phyloP scores from a whole-genome alignment of 1,140 invertebrate genomes.

The Nymphalis io region DNA sequence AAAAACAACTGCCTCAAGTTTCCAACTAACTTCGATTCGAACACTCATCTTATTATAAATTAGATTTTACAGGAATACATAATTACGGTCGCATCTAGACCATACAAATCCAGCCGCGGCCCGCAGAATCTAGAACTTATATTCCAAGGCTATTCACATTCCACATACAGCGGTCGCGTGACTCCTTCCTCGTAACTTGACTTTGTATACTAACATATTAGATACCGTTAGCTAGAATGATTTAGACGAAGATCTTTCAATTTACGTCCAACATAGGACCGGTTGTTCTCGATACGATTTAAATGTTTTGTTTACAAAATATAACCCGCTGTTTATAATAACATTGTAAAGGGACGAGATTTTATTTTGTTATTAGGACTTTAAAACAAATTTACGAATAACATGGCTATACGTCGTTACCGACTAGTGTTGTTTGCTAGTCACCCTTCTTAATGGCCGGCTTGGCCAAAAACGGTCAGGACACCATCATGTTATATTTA shows the following conservation, averaged over 20 bases:
- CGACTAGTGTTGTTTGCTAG: no score
- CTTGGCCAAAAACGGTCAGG: no score
- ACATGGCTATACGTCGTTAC: no score
- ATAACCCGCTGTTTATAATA: neutral
- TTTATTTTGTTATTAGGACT: neutral
- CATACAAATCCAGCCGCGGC: conserved; percentile 21
- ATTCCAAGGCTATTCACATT: conserved; percentile 57
- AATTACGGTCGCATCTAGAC: conserved; percentile 16
- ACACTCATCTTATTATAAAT: neutral
- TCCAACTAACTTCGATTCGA: no score
- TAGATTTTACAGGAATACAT: conserved; percentile 5
- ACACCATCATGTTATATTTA: no score
- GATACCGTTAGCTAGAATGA: neutral
- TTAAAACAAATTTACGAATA: no score
- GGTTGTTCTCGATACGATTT: neutral
- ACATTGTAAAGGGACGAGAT: neutral
- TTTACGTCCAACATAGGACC: neutral
- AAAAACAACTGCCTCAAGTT: no score
- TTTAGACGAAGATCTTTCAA: conserved; percentile 2
- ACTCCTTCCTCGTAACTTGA: neutral
- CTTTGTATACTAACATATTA: conserved; percentile 2
- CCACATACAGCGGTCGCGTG: conserved; percentile 22
- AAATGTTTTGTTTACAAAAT: conserved; percentile 1
- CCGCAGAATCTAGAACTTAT: conserved; percentile 24
- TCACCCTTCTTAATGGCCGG: no score